These are phyloP conservation scores for Synaphobranchus kaupii DNA, from an alignment of 2,797 vertebrate species.

Conservation along the genomic window DNA sequence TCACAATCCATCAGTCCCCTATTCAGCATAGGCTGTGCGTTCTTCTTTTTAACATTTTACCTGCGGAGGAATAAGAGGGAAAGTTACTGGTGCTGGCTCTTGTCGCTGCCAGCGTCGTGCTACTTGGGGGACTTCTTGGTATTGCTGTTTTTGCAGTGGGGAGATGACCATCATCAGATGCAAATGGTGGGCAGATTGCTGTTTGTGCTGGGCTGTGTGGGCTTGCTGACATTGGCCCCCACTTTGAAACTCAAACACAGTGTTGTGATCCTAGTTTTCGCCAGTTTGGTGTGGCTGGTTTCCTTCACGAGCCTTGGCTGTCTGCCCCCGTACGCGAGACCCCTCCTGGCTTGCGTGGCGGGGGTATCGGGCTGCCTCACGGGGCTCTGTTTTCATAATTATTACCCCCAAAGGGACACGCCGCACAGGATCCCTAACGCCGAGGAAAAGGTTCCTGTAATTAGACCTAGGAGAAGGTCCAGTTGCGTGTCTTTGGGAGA, in stretches of 20 bases:
- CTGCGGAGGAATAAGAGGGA: slow-evolving; percentile 78
- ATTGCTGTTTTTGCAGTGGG: slow-evolving; percentile 77
- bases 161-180: slow-evolving; percentile 74
- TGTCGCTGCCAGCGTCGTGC: slow-evolving; percentile 89
- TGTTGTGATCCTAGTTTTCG: slow-evolving; percentile 80
- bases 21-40: slow-evolving; percentile 94
- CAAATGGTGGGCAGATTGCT: slow-evolving; percentile 83
- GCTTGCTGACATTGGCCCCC: slow-evolving; percentile 80
- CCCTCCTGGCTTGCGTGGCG: slow-evolving; percentile 83
- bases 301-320: slow-evolving; percentile 79
- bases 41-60: slow-evolving; percentile 94
- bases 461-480: slow-evolving; percentile 89
- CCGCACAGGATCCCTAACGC: slow-evolving; percentile 63
- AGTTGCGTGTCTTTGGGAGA: slow-evolving; percentile 96
- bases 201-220: slow-evolving; percentile 82
- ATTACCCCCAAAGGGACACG: slow-evolving; percentile 72
- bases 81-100: slow-evolving; percentile 79
- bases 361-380: slow-evolving; percentile 83
- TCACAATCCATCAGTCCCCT: slow-evolving; percentile 85
- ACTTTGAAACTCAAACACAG: slow-evolving; percentile 79
- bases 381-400: slow-evolving; percentile 82
- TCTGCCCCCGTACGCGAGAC: slow-evolving; percentile 79
- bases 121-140: slow-evolving; percentile 87
- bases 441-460: slow-evolving; percentile 93
- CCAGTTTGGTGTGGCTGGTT: slow-evolving; percentile 85